phyloP scores from a whole-genome alignment of 2,113 vertebrate genomes.

The Rhizomys pruinosus region DNA sequence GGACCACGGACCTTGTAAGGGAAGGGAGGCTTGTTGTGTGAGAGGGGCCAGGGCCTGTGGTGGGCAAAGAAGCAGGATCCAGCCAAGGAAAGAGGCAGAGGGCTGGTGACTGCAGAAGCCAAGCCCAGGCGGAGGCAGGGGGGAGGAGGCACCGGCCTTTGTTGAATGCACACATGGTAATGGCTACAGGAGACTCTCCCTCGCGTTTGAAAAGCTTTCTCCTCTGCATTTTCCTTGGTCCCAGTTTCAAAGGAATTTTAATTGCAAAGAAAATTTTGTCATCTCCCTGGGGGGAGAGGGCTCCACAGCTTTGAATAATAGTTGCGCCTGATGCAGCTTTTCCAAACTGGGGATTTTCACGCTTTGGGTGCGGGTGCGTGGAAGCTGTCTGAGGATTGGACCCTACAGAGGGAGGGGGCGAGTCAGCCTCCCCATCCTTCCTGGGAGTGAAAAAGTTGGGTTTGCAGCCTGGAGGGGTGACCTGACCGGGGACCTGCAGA shows the following conservation, averaged over 20 bases:
- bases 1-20: background rate
- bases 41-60: background rate
- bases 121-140: background rate
- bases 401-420: background rate
- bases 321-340: conserved; percentile 82
- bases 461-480: background rate
- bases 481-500: background rate
- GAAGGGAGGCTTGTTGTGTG: background rate
- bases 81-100: background rate
- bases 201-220: conserved; percentile 81
- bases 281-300: conserved; percentile 84
- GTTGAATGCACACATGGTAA: conserved; percentile 76
- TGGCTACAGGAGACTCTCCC: conserved; percentile 81
- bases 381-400: conserved; percentile 71
- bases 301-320: conserved; percentile 79
- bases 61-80: background rate
- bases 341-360: conserved; percentile 84
- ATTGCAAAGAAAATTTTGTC: conserved; percentile 89
- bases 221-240: conserved; percentile 85
- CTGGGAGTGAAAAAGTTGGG: background rate
- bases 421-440: background rate
- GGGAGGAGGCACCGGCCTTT: conserved; percentile 73
- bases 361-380: conserved; percentile 80
- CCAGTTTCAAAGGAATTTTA: conserved; percentile 90
- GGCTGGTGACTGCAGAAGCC: background rate